These are phyloP conservation scores for Myodes glareolus DNA, from an alignment of 2,113 vertebrate genomes.

Conservation along the genomic window DNA sequence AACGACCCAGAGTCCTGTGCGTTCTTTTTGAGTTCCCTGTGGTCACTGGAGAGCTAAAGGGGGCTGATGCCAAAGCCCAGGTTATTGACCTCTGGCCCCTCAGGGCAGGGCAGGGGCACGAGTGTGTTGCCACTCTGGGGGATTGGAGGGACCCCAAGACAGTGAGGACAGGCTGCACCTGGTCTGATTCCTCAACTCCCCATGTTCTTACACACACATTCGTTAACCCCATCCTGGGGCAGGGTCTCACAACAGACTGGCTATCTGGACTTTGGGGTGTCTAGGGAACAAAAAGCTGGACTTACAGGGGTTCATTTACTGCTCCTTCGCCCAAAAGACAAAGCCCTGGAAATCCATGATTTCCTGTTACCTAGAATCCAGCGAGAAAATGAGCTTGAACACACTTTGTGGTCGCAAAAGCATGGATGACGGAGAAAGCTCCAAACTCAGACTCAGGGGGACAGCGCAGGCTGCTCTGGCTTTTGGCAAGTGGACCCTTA, in stretches of 20 bases:
- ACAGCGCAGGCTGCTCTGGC: background rate
- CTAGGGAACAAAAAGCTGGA: background rate
- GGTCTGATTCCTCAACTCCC: background rate
- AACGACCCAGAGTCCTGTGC: conserved; percentile 61
- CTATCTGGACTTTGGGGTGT: background rate
- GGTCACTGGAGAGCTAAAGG: conserved; percentile 35
- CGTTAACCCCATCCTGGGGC: background rate
- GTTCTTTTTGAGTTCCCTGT: conserved; percentile 47
- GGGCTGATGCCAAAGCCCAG: conserved; percentile 47
- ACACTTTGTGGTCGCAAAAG: background rate
- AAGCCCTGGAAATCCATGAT: background rate
- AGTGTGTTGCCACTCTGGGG: conserved; percentile 22
- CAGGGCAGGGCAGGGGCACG: conserved; percentile 70
- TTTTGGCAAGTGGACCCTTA: background rate
- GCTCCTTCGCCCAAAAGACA: background rate
- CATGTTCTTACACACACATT: background rate
- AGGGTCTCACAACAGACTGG: background rate
- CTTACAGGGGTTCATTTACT: background rate
- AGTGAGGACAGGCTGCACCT: background rate
- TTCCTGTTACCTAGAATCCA: background rate
- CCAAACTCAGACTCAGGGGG: background rate
- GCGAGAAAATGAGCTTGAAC: background rate
- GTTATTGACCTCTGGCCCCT: conserved; percentile 73
- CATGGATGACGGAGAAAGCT: background rate
- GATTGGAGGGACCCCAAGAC: background rate